These are phyloP conservation scores for Dendrocopos noguchii DNA, from an alignment of 2,113 vertebrate genomes.

Conservation along the genomic window DNA sequence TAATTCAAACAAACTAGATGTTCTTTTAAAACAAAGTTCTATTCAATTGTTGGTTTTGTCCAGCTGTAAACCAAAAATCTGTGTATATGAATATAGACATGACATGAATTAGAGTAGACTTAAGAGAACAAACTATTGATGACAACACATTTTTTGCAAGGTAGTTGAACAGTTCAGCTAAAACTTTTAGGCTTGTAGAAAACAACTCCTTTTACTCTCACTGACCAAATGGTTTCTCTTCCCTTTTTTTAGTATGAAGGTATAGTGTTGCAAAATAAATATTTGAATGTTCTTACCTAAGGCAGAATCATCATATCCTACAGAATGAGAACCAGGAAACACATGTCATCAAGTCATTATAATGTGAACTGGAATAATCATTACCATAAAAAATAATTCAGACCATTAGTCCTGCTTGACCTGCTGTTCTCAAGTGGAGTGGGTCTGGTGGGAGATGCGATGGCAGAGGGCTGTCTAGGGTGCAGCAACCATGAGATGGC, in stretches of 20 bases:
- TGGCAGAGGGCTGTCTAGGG: too few relatives aligned
- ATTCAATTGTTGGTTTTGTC: neutral
- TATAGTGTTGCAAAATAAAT: neutral
- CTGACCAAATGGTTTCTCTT: neutral
- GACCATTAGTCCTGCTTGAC: neutral
- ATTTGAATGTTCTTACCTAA: slow-evolving; percentile 17
- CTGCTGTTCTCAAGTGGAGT: too few relatives aligned
- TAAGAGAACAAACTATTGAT: neutral
- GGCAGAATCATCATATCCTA: neutral
- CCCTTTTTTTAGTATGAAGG: neutral
- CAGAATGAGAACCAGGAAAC: neutral
- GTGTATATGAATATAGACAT: neutral
- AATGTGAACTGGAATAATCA: slow-evolving; percentile 1
- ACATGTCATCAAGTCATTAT: neutral
- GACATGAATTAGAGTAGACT: neutral
- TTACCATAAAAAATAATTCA: slow-evolving; percentile 4
- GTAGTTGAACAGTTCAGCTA: neutral
- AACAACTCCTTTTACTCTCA: neutral
- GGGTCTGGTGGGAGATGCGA: too few relatives aligned
- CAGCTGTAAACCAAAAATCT: neutral
- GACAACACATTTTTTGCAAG: neutral
- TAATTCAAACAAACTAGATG: neutral
- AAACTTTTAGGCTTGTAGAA: neutral
- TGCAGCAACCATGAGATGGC: too few relatives aligned
- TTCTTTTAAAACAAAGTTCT: neutral